Evolutionary conservation across 2,888 invertebrate species (phyloP), one percentile per base, ranked within the genome.

Genomic region (Thalpophila matura): DNA sequence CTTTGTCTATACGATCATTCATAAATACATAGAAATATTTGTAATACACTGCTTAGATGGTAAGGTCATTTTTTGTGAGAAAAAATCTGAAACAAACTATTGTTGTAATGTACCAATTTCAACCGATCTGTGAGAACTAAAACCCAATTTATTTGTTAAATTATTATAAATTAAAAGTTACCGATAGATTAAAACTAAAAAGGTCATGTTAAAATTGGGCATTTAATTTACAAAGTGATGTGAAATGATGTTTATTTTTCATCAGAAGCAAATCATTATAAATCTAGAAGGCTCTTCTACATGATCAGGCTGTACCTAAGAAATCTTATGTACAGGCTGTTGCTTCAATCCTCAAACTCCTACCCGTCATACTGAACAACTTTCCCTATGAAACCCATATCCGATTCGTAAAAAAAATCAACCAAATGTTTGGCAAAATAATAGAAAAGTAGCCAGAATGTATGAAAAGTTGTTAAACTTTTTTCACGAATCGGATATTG

Each of bases 21-120:
- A 43, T 33, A 29, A 49, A 35, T 65, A 54, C 33, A 37, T 35
- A 51, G 12, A 35, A 33, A 64, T 40, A 27, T 54, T 46, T 46
- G 9, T n/a, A n/a, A 53, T n/a, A 20, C 20, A 38, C 4, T 24
- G 31, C 12, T 31, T 14, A 14, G 38, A 5, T 43, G 38, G 16
- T 18, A 18, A 3, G 3, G 4, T 14, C 64, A 50, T 37, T 65
- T 64, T 53, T n/a, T 65, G 29, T 35, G 7, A 46, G 40, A 9
- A 24, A 4, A 18, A 27, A 46, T 60, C 20, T 26, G 22, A 45
- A 37, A 51, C 46, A 14, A 10, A 62, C n/a, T 29, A 40, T 10
- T 42, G 18, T 29, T 40, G 29, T n/a, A n/a, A n/a, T n/a, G 6
- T 12, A 38, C n/a, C 5, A n/a, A 14, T 29, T 33, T 38, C n/a